A percentile compares a stretch with the other conserved stretches of the same genome.
Evolutionary conservation across 1,140 invertebrate genomes (phyloP).

Genomic region (Drosophila dunni): DNA sequence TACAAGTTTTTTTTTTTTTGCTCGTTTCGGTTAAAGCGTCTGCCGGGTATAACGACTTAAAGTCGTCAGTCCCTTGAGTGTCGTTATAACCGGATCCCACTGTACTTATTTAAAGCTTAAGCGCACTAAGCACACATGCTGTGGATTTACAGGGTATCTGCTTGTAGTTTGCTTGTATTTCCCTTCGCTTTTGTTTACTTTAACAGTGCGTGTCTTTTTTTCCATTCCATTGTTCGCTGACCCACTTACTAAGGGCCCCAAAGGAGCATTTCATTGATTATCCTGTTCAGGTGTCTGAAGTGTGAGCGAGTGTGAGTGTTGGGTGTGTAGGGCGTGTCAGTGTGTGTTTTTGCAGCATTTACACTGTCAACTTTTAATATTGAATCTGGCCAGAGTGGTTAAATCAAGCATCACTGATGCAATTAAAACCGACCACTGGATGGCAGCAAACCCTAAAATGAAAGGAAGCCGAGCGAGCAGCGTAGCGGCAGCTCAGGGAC

Average conservation of each 20-base stretch:
- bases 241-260: conserved; percentile 31
- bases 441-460: neutral
- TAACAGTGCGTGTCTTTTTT: neutral
- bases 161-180: conserved; percentile 6
- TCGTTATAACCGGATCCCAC: no score
- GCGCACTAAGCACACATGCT: no score
- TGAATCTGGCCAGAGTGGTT: conserved; percentile 60
- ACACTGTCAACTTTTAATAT: conserved; percentile 45
- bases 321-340: conserved; percentile 12
- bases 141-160: conserved; percentile 5
- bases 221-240: conserved; percentile 5
- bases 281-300: conserved; percentile 30
- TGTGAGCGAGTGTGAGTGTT: conserved; percentile 2
- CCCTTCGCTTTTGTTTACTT: conserved; percentile 4
- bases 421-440: conserved; percentile 64
- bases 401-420: conserved; percentile 78
- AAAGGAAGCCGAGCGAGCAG: neutral
- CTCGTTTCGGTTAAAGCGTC: no score
- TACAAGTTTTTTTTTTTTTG: no score
- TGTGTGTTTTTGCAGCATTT: conserved; percentile 19
- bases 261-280: conserved; percentile 44
- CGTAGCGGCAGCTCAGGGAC: neutral
- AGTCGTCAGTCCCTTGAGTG: no score
- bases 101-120: no score
- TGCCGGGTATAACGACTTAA: no score